These are phyloP conservation scores for Microchirus variegatus DNA, from an alignment of 2,797 vertebrate genomes.

Conservation along the genomic window DNA sequence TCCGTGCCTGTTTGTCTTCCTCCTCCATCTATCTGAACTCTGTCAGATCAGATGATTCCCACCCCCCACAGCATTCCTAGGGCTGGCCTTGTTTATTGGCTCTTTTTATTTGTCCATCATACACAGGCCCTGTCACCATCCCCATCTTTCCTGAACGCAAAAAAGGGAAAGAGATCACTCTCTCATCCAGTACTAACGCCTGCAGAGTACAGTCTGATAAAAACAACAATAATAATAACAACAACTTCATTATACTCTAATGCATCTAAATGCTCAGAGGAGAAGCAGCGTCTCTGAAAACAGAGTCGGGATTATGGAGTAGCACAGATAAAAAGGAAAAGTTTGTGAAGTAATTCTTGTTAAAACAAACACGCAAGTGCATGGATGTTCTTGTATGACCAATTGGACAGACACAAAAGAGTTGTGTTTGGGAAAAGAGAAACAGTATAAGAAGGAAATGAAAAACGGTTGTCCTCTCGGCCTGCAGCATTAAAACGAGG, in stretches of 20 bases:
- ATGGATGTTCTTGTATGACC: constrained; percentile 9
- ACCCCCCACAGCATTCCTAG: constrained; percentile 51
- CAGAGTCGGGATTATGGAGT: constrained; percentile 37
- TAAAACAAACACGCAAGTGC: constrained; percentile 27
- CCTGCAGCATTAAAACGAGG: constrained; percentile 1
- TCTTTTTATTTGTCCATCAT: constrained; percentile 29
- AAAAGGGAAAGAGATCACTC: not conserved
- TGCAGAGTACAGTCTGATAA: too few relatives aligned
- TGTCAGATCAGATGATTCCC: constrained; percentile 56
- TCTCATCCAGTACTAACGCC: not conserved
- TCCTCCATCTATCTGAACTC: constrained; percentile 48
- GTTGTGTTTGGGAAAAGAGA: not conserved
- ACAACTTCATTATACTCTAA: constrained; percentile 2
- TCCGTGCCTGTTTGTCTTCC: constrained; percentile 26
- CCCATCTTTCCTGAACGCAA: constrained; percentile 3
- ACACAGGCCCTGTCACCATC: constrained; percentile 17
- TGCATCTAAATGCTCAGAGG: constrained; percentile 9
- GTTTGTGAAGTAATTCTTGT: constrained; percentile 36
- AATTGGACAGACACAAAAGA: constrained; percentile 10
- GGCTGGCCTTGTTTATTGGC: constrained; percentile 57
- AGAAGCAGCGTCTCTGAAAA: constrained; percentile 3
- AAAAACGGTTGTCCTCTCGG: not conserved
- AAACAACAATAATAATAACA: too few relatives aligned
- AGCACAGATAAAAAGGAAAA: constrained; percentile 43
- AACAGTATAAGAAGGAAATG: not conserved